Base-by-base conservation (phyloP, 1,140 invertebrate species). In the Agrilus planipennis region DNA sequence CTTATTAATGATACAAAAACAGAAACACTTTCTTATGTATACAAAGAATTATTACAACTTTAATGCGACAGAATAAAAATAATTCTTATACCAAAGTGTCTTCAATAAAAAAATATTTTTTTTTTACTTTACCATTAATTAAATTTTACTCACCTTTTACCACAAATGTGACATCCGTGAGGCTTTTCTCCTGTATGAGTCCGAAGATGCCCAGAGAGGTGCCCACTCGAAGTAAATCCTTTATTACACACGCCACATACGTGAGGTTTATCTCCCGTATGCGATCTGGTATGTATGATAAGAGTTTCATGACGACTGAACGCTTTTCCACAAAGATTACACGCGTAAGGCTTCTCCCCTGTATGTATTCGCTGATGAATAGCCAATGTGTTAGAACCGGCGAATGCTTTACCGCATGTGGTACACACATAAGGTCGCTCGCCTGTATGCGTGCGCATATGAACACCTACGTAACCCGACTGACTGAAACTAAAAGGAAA, bases 341-440 rank as follows among this genome's bases (percentile, higher is more conserved):
- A 79, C 16, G 59, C 56, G 38, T 76, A 75, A 2, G 75, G 75
- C 39, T 74, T 76, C 34, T 72, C 66, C 0, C 76, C 76, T 0
- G 74, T 76, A 48, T 81, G 76, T 4, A 70, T 75, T 43, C 70
- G 56, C 49, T 74, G 68, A 47, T 80, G 77, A 25, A 62, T 55
- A 5, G 50, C 53, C n/a, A 62, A 45, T 6, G 60, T 67, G 42
- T 62, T 64, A n/a, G 61, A 63, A 15, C 65, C 63, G 10, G 63
- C 59, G 51, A 67, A 68, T 15, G 53, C 49, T 46, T 68, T 70
- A 2, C 59, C 62, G 35, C 68, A 70, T 0, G 61, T 54, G 4
- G 54, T 49, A 43, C 69, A 71, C 6, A 54, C 48, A 30, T 62
- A 69, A 0, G 64, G 63, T 40, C 63, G 60, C 21, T 55, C 58